phyloP scores from a whole-genome alignment of 2,888 invertebrate genomes.

The Cordylochernes scorpioides region DNA sequence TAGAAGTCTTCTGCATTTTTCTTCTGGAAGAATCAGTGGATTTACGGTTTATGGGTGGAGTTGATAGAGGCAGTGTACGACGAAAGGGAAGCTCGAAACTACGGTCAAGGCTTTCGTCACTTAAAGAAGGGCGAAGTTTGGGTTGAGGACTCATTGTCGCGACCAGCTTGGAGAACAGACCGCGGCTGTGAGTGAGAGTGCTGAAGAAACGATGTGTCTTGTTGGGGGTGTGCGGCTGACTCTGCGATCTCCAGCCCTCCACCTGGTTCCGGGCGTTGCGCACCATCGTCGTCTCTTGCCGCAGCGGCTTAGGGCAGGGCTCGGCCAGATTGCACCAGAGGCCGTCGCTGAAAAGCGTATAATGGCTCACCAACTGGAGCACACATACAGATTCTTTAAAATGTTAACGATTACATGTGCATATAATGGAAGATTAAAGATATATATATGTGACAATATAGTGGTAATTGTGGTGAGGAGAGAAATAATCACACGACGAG shows the following conservation, averaged over 20 bases:
- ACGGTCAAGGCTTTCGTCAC: slow-evolving; percentile 8
- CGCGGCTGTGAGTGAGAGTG: slow-evolving; percentile 8
- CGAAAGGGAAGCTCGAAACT: background rate
- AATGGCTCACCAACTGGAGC: slow-evolving; percentile 24
- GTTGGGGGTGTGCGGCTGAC: slow-evolving; percentile 3
- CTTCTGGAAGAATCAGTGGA: slow-evolving; percentile 4
- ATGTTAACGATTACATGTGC: no score
- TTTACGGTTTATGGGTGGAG: slow-evolving; percentile 7
- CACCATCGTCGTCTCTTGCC: background rate
- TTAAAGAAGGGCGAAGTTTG: slow-evolving; percentile 4
- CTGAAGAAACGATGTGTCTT: slow-evolving; percentile 8
- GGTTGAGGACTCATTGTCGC: slow-evolving; percentile 10
- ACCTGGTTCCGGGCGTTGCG: background rate
- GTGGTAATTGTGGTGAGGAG: no score
- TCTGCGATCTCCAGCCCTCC: background rate
- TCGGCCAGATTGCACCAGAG: slow-evolving; percentile 22
- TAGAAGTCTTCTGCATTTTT: slow-evolving; percentile 12
- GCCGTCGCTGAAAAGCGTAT: slow-evolving; percentile 25
- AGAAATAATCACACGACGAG: no score
- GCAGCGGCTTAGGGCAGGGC: slow-evolving; percentile 16
- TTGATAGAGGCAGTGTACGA: no score
- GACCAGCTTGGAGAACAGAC: slow-evolving; percentile 9
- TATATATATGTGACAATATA: no score
- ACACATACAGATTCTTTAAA: no score
- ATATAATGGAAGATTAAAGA: no score